Evolutionary conservation across 2,888 invertebrate genomes (phyloP).

Genomic region (Panzeria rudis): DNA sequence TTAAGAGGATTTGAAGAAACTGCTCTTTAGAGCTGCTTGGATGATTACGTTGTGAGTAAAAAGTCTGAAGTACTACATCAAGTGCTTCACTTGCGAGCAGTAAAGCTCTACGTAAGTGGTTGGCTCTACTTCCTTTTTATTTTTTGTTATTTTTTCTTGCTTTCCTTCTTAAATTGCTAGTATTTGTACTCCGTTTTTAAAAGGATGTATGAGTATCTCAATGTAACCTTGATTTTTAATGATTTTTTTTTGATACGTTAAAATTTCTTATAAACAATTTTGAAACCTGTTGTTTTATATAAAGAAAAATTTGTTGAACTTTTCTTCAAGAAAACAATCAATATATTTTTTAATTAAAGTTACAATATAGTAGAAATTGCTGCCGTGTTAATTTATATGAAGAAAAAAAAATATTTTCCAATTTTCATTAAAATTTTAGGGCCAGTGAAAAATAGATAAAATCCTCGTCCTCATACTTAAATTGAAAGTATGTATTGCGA

Average conservation of each 20-base stretch:
- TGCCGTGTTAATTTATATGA: conserved; percentile 27
- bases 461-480: conserved; percentile 53
- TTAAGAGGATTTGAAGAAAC: conserved; percentile 72
- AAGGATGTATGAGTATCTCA: conserved; percentile 26
- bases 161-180: conserved; percentile 16
- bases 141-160: not conserved
- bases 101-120: conserved; percentile 56
- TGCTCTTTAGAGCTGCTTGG: conserved; percentile 68
- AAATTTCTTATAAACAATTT: conserved; percentile 1
- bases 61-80: conserved; percentile 70
- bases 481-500: conserved; percentile 63
- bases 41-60: conserved; percentile 69
- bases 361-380: conserved; percentile 24
- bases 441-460: conserved; percentile 71
- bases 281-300: conserved; percentile 27
- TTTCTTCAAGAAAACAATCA: conserved; percentile 1
- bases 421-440: conserved; percentile 81
- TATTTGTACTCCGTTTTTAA: conserved; percentile 34
- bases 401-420: conserved; percentile 77
- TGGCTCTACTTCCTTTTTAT: conserved; percentile 62
- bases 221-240: conserved; percentile 64
- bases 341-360: conserved; percentile 12
- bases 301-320: not conserved
- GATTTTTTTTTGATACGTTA: conserved; percentile 38
- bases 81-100: conserved; percentile 66